Conservation (phyloP, 2,113 vertebrate genomes). For the Monarcha castaneiventris region DNA sequence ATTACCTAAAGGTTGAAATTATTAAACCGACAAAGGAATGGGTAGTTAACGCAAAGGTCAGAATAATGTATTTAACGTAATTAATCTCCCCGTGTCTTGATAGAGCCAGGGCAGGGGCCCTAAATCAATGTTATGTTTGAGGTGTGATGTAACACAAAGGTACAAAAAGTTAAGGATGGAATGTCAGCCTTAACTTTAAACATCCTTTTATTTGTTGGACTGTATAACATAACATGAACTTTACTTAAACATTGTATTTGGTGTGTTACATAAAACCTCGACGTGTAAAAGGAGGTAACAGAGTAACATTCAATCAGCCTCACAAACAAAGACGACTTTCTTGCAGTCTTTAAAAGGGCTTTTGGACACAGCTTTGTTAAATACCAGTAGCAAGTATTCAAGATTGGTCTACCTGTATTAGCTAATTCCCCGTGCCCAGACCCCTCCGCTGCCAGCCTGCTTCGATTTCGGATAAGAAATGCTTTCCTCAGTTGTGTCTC, state of each 20-base stretch:
- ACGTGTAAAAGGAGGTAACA: slow-evolving; percentile 57
- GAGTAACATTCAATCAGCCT: slow-evolving; percentile 51
- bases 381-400: slow-evolving; percentile 32
- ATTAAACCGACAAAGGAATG: neutral
- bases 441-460: neutral
- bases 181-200: slow-evolving; percentile 62
- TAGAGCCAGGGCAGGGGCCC: neutral
- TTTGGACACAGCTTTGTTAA: slow-evolving; percentile 61
- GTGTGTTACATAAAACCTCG: slow-evolving; percentile 34
- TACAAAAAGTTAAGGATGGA: slow-evolving; percentile 63
- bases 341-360: slow-evolving; percentile 62
- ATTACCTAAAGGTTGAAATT: slow-evolving; percentile 28
- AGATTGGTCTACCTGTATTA: slow-evolving; percentile 40
- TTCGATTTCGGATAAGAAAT: slow-evolving; percentile 7
- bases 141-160: slow-evolving; percentile 63
- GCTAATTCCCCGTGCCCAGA: neutral
- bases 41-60: neutral
- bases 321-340: slow-evolving; percentile 72
- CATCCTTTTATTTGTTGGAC: slow-evolving; percentile 63
- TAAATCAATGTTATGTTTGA: slow-evolving; percentile 55
- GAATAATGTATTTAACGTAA: neutral
- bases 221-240: slow-evolving; percentile 57
- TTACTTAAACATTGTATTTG: slow-evolving; percentile 59
- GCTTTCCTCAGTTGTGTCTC: neutral
- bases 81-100: slow-evolving; percentile 21